These are phyloP conservation scores for Catostomus latipinnis DNA, from an alignment of 2,797 vertebrate species.

Conservation along the genomic window DNA sequence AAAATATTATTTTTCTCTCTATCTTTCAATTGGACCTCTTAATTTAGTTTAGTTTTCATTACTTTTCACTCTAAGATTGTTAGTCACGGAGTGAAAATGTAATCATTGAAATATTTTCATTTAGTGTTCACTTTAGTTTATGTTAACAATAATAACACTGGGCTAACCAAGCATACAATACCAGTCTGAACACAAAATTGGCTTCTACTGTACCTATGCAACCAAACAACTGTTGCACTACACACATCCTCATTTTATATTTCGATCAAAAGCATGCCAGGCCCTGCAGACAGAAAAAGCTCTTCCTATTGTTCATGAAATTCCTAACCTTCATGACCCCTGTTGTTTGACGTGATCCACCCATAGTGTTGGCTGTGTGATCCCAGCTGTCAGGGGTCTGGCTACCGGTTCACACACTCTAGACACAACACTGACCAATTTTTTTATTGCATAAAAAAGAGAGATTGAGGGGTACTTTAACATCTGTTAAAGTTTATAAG, in stretches of 20 bases:
- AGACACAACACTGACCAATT: constrained; percentile 10
- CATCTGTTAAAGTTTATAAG: not conserved
- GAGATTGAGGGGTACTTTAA: constrained; percentile 4
- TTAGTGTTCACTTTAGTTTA: no score
- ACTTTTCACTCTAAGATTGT: no score
- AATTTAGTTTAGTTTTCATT: not conserved
- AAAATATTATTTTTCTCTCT: not conserved
- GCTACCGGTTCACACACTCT: constrained; percentile 35
- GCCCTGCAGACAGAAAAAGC: constrained; percentile 57
- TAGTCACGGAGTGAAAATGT: no score
- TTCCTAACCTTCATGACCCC: constrained; percentile 55
- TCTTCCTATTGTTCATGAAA: constrained; percentile 59
- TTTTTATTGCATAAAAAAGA: constrained; percentile 32
- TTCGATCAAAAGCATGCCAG: constrained; percentile 39
- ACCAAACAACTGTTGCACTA: constrained; percentile 51
- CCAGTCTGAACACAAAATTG: not conserved
- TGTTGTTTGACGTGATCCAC: constrained; percentile 35
- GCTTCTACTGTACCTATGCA: constrained; percentile 28
- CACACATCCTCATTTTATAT: constrained; percentile 54
- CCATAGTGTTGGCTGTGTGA: constrained; percentile 18
- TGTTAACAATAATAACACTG: no score
- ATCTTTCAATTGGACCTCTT: no score
- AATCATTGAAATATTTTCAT: no score
- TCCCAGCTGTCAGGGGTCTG: constrained; percentile 46
- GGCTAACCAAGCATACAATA: not conserved